These are phyloP conservation scores for Tokudaia tokunoshimensis DNA, from an alignment of 2,797 vertebrate genomes.

Conservation along the genomic window DNA sequence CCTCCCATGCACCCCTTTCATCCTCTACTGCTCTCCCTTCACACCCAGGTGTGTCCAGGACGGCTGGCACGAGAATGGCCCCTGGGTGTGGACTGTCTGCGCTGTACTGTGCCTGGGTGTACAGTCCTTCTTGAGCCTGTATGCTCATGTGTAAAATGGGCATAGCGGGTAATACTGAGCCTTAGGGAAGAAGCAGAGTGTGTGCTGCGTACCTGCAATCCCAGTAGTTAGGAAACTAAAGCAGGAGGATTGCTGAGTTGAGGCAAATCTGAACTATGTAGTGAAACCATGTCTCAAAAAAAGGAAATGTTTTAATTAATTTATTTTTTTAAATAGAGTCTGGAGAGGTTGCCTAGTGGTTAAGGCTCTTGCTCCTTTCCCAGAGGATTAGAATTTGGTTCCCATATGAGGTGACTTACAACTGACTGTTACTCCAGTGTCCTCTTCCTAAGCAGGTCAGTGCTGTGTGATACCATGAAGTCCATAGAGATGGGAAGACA, in stretches of 20 bases:
- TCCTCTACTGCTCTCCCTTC: background rate
- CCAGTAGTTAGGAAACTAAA: background rate
- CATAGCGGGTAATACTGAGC: background rate
- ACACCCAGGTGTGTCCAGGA: background rate
- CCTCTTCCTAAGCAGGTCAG: background rate
- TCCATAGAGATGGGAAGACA: background rate
- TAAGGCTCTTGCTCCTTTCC: background rate
- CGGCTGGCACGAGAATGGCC: background rate
- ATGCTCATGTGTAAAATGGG: background rate
- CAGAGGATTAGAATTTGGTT: background rate
- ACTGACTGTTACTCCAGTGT: background rate
- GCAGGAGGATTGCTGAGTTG: background rate
- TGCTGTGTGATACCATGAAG: fast-evolving
- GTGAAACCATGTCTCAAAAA: background rate
- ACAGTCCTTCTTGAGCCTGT: background rate
- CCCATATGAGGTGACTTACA: background rate
- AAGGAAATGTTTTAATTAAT: too few relatives aligned
- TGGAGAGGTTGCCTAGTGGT: background rate
- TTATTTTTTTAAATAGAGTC: too few relatives aligned
- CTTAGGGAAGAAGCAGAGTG: background rate
- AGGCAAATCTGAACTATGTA: background rate
- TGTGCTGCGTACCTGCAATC: background rate
- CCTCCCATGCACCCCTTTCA: too few relatives aligned
- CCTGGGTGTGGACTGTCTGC: background rate
- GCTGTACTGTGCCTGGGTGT: background rate